phyloP scores from a whole-genome alignment of 2,888 invertebrate genomes.

The Drosophila atroscutellata region DNA sequence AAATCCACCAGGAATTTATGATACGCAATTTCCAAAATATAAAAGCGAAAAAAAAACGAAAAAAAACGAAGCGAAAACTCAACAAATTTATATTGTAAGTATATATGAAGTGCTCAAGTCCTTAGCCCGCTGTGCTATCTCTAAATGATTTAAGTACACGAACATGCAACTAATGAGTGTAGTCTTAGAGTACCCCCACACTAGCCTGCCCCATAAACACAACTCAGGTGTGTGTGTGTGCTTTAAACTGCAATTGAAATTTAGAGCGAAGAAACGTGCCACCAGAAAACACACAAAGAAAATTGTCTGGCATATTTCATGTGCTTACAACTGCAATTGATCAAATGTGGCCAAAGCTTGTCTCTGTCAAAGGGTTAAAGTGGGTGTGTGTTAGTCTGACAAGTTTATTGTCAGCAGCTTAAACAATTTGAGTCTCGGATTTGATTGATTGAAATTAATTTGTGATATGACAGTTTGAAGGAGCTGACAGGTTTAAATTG shows the following conservation, averaged over 20 bases:
- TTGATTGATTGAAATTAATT: slow-evolving; percentile 10
- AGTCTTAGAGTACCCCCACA: slow-evolving; percentile 4
- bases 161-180: slow-evolving; percentile 73
- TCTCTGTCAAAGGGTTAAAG: not conserved
- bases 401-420: not conserved
- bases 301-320: not conserved
- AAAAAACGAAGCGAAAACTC: slow-evolving; percentile 24
- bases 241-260: slow-evolving; percentile 67
- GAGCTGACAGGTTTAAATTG: not conserved
- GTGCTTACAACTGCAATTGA: not conserved
- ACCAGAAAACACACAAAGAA: slow-evolving; percentile 1
- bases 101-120: slow-evolving; percentile 39
- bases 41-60: slow-evolving; percentile 19
- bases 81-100: slow-evolving; percentile 68
- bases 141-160: slow-evolving; percentile 71
- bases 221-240: slow-evolving; percentile 16
- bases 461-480: not conserved
- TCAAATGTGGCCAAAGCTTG: not conserved
- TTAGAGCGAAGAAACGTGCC: slow-evolving; percentile 65
- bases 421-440: not conserved
- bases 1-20: slow-evolving; percentile 75
- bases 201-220: slow-evolving; percentile 28
- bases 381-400: not conserved
- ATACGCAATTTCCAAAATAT: slow-evolving; percentile 55
- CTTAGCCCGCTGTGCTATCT: slow-evolving; percentile 46